Percentiles rank a stretch among this genome's conserved stretches.
Evolutionary conservation across 2,888 invertebrate species (phyloP).

Genomic region (Amaurobius ferox): DNA sequence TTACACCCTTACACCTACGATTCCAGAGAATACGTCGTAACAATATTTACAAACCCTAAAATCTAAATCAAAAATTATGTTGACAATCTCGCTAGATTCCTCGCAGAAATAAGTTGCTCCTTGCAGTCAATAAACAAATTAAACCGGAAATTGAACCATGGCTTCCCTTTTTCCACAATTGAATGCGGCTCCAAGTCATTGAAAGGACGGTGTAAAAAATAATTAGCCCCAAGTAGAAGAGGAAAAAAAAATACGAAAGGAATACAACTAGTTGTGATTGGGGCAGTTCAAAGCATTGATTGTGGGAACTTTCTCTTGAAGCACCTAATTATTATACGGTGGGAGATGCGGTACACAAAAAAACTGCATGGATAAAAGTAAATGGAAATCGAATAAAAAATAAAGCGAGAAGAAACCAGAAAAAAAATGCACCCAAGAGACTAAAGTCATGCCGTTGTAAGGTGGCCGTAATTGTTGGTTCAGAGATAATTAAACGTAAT

Average conservation of each 20-base stretch:
- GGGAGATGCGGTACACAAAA: conserved; percentile 17
- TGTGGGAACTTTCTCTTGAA: conserved; percentile 27
- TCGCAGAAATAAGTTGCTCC: conserved; percentile 31
- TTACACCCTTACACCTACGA: too few species aligned
- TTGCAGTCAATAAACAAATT: conserved; percentile 57
- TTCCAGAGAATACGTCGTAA: too few species aligned
- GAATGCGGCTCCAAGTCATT: background rate
- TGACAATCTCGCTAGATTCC: conserved; percentile 38
- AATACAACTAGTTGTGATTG: conserved; percentile 26
- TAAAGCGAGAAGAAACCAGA: background rate
- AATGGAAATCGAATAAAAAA: conserved; percentile 8
- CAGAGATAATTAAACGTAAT: too few species aligned
- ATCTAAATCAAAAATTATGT: too few species aligned
- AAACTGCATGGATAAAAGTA: background rate
- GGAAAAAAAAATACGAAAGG: conserved; percentile 13
- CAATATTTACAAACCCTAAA: too few species aligned
- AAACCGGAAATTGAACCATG: conserved; percentile 46
- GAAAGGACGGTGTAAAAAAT: conserved; percentile 16
- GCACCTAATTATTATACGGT: conserved; percentile 57
- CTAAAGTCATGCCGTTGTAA: background rate
- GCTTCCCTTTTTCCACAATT: background rate
- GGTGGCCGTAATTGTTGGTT: too few species aligned
- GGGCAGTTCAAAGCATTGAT: conserved; percentile 27
- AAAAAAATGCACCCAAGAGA: background rate
- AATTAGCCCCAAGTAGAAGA: background rate